Conservation (phyloP, 2,888 invertebrate genomes). For the Tiphia femorata region DNA sequence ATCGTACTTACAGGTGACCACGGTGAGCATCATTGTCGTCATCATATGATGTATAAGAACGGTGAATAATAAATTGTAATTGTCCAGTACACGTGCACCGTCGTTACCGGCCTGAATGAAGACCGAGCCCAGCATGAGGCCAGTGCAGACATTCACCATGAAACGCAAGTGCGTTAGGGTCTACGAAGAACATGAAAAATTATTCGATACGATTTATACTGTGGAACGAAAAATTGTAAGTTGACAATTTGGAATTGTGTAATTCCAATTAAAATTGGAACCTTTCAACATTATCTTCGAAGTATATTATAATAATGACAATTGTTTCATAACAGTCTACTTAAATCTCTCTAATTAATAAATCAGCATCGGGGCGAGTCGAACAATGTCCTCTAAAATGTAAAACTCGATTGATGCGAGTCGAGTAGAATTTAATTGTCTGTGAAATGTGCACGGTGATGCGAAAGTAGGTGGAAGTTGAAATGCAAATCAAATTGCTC, state of each 20-base stretch:
- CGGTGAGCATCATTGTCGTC: constrained; percentile 92
- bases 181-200: constrained; percentile 65
- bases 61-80: constrained; percentile 90
- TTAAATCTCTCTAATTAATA: too few relatives aligned
- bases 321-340: neutral
- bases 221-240: neutral
- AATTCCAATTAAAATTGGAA: neutral
- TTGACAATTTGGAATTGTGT: too few relatives aligned
- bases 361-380: too few relatives aligned
- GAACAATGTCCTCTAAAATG: too few relatives aligned
- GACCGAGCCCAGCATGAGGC: constrained; percentile 82
- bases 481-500: too few relatives aligned
- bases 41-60: constrained; percentile 94
- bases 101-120: constrained; percentile 83
- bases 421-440: too few relatives aligned
- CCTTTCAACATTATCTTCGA: neutral
- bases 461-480: too few relatives aligned
- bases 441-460: too few relatives aligned
- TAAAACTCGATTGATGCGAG: too few relatives aligned
- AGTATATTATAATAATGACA: neutral
- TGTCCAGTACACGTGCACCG: constrained; percentile 83
- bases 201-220: too few relatives aligned
- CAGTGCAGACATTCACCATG: constrained; percentile 80
- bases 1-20: constrained; percentile 82
- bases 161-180: constrained; percentile 84